These are phyloP conservation scores for Apamea sordens DNA, from an alignment of 2,888 invertebrate species.

Conservation along the genomic window DNA sequence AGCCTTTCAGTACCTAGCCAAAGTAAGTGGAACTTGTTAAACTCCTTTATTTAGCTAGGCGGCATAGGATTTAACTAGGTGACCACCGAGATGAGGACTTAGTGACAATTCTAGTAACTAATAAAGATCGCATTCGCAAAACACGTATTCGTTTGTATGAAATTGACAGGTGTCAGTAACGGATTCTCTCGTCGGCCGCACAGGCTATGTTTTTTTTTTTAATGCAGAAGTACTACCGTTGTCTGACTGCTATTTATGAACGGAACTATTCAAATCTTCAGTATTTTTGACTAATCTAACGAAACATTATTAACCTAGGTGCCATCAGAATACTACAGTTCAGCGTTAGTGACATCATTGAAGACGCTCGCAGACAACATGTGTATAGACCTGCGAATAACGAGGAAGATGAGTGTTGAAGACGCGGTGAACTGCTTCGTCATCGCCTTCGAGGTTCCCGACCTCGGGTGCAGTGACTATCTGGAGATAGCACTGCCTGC, in stretches of 20 bases:
- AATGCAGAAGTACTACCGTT: neutral
- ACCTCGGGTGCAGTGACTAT: slow-evolving; percentile 94
- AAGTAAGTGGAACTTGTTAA: slow-evolving; percentile 75
- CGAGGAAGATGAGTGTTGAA: slow-evolving; percentile 86
- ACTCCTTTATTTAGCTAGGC: neutral
- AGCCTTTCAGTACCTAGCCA: slow-evolving; percentile 91
- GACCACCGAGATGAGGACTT: neutral
- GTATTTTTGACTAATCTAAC: neutral
- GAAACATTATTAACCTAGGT: slow-evolving; percentile 68
- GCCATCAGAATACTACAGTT: slow-evolving; percentile 88
- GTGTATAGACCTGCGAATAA: slow-evolving; percentile 92
- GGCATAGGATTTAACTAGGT: neutral
- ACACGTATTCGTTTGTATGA: too few species aligned
- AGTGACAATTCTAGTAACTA: too few species aligned
- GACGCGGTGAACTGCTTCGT: slow-evolving; percentile 91
- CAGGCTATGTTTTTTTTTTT: too few species aligned
- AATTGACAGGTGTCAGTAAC: too few species aligned
- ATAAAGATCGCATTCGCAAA: too few species aligned
- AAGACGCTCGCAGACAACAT: slow-evolving; percentile 93
- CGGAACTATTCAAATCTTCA: neutral
- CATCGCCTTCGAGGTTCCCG: slow-evolving; percentile 95
- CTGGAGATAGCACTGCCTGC: slow-evolving; percentile 95
- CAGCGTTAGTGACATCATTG: slow-evolving; percentile 94
- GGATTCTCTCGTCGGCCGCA: too few species aligned
- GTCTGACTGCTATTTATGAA: neutral